Evolutionary conservation across 30 jellyfish, hydroid and myxozoan genomes (phyloP), one percentile per base, ranked within the genome.

Genomic region (Turritopsis rubra): DNA sequence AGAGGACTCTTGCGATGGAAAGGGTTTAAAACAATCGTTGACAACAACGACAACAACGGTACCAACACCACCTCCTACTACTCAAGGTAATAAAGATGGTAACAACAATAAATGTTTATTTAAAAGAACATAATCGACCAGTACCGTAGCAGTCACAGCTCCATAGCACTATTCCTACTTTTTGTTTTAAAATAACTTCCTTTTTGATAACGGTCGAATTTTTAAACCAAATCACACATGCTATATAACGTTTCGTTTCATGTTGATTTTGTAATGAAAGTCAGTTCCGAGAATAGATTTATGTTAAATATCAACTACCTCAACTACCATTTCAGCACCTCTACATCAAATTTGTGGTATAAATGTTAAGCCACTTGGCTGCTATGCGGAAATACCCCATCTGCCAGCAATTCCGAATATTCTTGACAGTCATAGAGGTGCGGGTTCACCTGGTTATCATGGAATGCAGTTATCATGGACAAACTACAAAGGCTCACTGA

Each of bases 341-440:
- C 84, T 90, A 26, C 84, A 79, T 65, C 54, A 30, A 1, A 82
- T 65, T 41, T 90, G 97, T 53, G 92, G 93, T 1, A 26, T 79
- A 7, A 75, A 79, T 7, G 78, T 90, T 25, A 71, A 81, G 30
- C 84, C 92, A 18, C 41, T 85, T 1, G 97, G 97, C 16, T 90
- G 97, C 77, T 90, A 52, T 29, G 71, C 76, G 7, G 95, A 85
- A 28, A 28, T 88, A 22, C 21, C 70, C 7, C 30, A 29, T 28
- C 52, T 31, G 31, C 92, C 93, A 13, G 92, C 90, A 0, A 25
- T 90, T 22, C 84, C 87, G 21, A 52, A 52, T 0, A 41, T 82
- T 1, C 70, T 90, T n/a, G 91, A 30, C 16, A 66, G 82, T 19
- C 54, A 79, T 75, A 84, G 96, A 30, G 78, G 54, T 26, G 29